Evolutionary conservation across 1,140 invertebrate species (phyloP).

Genomic region (Cotesia glomerata): DNA sequence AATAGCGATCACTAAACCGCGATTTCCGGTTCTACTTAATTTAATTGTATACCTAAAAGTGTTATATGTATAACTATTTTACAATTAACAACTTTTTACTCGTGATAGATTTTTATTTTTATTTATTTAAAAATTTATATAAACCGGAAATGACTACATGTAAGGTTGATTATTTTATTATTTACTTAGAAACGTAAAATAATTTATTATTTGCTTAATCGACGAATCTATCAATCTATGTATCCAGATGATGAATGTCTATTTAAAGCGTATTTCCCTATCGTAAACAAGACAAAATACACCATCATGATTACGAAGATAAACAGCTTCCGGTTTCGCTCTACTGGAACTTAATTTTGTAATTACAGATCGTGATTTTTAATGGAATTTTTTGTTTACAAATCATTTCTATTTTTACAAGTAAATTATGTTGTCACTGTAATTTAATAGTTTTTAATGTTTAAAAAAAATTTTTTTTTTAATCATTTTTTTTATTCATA

Average conservation of each 20-base stretch:
- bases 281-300: not conserved
- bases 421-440: no score
- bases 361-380: not conserved
- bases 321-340: not conserved
- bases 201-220: not conserved
- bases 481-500: no score
- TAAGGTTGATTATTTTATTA: not conserved
- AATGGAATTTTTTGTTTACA: no score
- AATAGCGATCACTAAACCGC: not conserved
- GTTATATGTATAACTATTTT: no score
- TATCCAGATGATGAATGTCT: no score
- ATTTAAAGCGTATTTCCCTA: no score
- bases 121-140: not conserved
- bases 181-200: not conserved
- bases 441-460: no score
- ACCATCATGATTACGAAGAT: slow-evolving; percentile 3
- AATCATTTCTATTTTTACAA: no score
- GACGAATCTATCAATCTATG: not conserved
- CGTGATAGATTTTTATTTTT: not conserved
- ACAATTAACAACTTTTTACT: no score
- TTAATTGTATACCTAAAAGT: no score
- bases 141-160: not conserved
- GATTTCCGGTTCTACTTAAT: not conserved
- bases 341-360: slow-evolving; percentile 10
- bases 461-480: no score